These are phyloP conservation scores for Leptodactylus fuscus DNA, from an alignment of 2,113 vertebrate species.

Conservation along the genomic window DNA sequence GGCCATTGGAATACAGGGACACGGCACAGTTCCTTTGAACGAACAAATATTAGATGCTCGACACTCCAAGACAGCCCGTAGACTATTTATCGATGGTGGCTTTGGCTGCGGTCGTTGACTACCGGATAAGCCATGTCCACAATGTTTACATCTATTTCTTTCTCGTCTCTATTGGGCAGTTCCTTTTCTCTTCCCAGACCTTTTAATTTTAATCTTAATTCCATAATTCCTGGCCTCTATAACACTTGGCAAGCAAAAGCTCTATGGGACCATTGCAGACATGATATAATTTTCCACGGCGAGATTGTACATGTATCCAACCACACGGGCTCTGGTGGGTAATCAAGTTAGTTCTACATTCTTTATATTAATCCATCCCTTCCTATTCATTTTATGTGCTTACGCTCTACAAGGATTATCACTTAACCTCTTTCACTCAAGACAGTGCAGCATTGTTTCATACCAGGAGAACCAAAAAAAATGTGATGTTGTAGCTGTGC, in stretches of 20 bases:
- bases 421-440: not conserved
- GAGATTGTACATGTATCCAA: conserved; percentile 33
- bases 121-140: not conserved
- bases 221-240: conserved; percentile 13
- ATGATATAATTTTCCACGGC: conserved; percentile 50
- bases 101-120: not conserved
- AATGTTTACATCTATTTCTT: not conserved
- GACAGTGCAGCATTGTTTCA: not conserved
- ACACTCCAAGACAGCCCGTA: no score
- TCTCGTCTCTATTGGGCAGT: not conserved
- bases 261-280: conserved; percentile 35
- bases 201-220: not conserved
- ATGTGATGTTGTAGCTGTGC: not conserved
- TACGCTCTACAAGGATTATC: conserved; percentile 16
- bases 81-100: not conserved
- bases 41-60: not conserved
- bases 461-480: not conserved
- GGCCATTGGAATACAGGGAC: no score
- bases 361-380: conserved; percentile 42
- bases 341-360: conserved; percentile 48
- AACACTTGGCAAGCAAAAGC: conserved; percentile 24
- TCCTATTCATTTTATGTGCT: conserved; percentile 34
- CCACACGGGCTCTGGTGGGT: conserved; percentile 25
- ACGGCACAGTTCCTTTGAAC: not conserved
- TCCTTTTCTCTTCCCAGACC: not conserved